Percentiles rank a stretch among this genome's conserved stretches.
These are phyloP conservation scores for Lamellibrachia satsuma DNA, from an alignment of 2,888 invertebrate species.

Conservation along the genomic window DNA sequence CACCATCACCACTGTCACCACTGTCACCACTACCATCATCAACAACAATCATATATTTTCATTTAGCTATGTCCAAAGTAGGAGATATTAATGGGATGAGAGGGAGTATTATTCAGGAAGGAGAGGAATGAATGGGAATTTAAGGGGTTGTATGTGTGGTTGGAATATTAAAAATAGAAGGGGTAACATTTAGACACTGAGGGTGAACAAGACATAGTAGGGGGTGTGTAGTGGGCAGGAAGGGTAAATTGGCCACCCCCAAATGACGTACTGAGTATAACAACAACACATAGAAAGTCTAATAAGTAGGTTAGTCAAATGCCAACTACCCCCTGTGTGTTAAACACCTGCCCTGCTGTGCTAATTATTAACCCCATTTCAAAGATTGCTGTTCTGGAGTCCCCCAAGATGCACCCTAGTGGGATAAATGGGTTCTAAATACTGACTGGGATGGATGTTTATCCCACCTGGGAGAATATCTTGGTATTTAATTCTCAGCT, in stretches of 20 bases:
- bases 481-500: neutral
- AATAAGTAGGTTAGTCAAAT: neutral
- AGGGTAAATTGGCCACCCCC: neutral
- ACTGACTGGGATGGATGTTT: neutral
- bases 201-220: neutral
- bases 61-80: no score
- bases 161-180: conserved; percentile 6
- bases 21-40: no score
- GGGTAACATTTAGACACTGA: neutral
- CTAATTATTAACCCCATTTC: neutral
- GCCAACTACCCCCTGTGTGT: neutral
- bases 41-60: no score
- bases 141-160: neutral
- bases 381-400: neutral
- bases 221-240: neutral
- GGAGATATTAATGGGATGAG: neutral
- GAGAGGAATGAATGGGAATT: neutral
- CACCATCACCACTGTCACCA: no score
- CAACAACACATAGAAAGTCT: neutral
- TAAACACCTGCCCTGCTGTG: conserved; percentile 11
- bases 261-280: conserved; percentile 6
- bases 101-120: neutral
- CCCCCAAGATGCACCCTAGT: neutral
- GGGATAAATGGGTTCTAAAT: neutral
- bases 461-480: conserved; percentile 6